phyloP scores from a whole-genome alignment of 2,888 invertebrate genomes.

The Ligdia adustata region DNA sequence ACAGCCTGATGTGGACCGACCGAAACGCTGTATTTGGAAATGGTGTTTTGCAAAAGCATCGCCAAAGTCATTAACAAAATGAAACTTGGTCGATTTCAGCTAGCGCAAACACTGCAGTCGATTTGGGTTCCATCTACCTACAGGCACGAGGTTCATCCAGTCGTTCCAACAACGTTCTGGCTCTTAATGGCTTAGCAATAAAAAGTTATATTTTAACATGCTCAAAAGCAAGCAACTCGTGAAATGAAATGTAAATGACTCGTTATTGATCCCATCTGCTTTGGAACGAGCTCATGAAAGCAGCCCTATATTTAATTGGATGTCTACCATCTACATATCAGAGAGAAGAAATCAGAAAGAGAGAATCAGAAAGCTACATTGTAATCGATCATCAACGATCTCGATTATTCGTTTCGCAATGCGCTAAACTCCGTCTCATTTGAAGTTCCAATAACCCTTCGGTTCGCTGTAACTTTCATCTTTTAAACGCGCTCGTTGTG shows the following conservation, averaged over 20 bases:
- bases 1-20: too few relatives aligned
- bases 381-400: constrained; percentile 6
- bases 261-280: constrained; percentile 10
- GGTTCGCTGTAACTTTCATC: constrained; percentile 8
- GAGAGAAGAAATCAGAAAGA: too few relatives aligned
- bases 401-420: constrained; percentile 6
- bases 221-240: constrained; percentile 11
- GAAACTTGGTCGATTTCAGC: constrained; percentile 9
- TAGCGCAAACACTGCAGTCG: constrained; percentile 6
- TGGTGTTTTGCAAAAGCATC: constrained; percentile 5
- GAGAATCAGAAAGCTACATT: constrained; percentile 6
- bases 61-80: constrained; percentile 14
- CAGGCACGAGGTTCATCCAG: constrained; percentile 10
- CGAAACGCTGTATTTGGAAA: constrained; percentile 2
- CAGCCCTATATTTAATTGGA: neutral
- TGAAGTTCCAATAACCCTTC: constrained; percentile 19
- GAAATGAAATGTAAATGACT: constrained; percentile 12
- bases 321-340: constrained; percentile 5
- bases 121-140: constrained; percentile 5
- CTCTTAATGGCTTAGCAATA: constrained; percentile 17
- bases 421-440: constrained; percentile 2
- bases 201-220: constrained; percentile 12
- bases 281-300: neutral
- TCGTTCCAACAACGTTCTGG: constrained; percentile 5
- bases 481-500: constrained; percentile 38